Evolutionary conservation across 2,797 vertebrate species (phyloP).

Genomic region (Cephalopachus bancanus): DNA sequence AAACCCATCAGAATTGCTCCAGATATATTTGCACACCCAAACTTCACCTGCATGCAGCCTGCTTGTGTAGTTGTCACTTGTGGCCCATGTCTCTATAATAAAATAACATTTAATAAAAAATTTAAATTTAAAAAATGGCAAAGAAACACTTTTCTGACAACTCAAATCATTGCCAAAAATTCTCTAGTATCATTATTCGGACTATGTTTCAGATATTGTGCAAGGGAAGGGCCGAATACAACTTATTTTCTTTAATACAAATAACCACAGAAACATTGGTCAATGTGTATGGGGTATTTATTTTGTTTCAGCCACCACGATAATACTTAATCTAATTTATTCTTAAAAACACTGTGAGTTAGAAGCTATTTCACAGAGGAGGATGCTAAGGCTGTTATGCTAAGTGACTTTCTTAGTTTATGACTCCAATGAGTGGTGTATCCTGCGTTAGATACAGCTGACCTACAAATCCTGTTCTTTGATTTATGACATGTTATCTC

Average conservation of each 20-base stretch:
- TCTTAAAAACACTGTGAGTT: not conserved
- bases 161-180: not conserved
- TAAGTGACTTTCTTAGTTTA: not conserved
- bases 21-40: too few relatives aligned
- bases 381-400: not conserved
- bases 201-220: not conserved
- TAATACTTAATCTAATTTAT: not conserved
- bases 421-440: not conserved
- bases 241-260: not conserved
- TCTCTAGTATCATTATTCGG: too few relatives aligned
- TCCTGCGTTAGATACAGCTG: not conserved
- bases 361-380: not conserved
- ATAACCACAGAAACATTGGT: not conserved
- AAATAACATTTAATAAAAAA: too few relatives aligned
- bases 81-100: too few relatives aligned
- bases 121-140: not conserved
- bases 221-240: too few relatives aligned
- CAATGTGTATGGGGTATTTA: not conserved
- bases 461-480: not conserved
- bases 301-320: not conserved
- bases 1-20: too few relatives aligned
- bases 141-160: not conserved
- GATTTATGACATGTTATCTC: not conserved
- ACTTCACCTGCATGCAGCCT: too few relatives aligned
- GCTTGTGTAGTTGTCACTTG: too few relatives aligned